Base-by-base conservation (phyloP, 2,797 vertebrate genomes). In the Phataginus tetradactyla region DNA sequence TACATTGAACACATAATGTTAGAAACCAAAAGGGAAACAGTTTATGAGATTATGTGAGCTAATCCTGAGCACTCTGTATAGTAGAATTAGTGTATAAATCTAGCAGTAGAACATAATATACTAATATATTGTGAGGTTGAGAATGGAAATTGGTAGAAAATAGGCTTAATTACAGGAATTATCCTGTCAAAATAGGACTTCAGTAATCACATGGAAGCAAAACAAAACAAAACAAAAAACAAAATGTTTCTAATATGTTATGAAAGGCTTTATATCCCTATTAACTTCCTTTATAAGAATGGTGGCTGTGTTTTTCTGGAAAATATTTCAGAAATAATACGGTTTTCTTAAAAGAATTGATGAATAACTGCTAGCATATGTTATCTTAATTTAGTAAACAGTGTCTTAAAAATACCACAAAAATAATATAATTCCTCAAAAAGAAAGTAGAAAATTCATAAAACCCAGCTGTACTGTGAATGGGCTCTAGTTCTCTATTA, bases 271-370 rank as follows among this genome's bases (percentile, higher is more conserved):
- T 53, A 32, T 59, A 37, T 66, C 39, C 7, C 77, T 34, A 77
- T 37, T 49, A 77, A 75, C 32, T 86, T 71, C 23, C 45, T 93
- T 64, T 88, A 27, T 81, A 51, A 96, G 86, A 91, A 66, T 72
- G 42, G 42, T 39, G n/a, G 12, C 93, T 85, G 25, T 91, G 12
- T 69, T 89, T 86, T 34, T 78, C 25, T 83, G 18, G 69, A 90
- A 49, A 89, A 64, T 27, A 75, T 75, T 91, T 93, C 20, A 91
- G 74, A 75, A 25, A 27, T 51, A 69, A 42, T 66, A 72, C 15
- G 39, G 4, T 27, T 86, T 86, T 80, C 61, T 55, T 93, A 89
- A 85, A 80, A 37, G 8, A 51, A 80, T 89, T 91, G n/a, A 13
- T 80, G 29, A 55, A 79, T 93, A 91, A 53, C 18, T 69, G 2